phyloP scores from a whole-genome alignment of 92 coral and sea anemone genomes.

The Zoanthus gigantus region DNA sequence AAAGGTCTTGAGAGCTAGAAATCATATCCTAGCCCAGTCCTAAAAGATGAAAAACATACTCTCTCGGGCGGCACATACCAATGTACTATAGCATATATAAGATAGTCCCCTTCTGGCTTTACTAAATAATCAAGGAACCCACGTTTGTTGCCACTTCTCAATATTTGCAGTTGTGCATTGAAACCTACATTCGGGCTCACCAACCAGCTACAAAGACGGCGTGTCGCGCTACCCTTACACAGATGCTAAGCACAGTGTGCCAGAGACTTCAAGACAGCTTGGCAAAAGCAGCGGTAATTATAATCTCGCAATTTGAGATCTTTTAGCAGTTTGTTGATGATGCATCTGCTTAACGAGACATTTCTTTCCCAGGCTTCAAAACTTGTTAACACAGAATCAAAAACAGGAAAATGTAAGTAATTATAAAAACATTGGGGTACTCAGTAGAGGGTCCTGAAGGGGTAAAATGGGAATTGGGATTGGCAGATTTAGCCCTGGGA shows the following conservation, averaged over 20 bases:
- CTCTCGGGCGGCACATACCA: too few relatives aligned
- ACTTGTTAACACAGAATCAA: slow-evolving; percentile 68
- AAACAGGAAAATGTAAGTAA: slow-evolving; percentile 79
- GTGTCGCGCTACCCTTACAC: slow-evolving; percentile 96
- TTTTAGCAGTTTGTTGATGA: neutral
- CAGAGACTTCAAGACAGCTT: slow-evolving; percentile 93
- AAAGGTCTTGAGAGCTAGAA: too few relatives aligned
- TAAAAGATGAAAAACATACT: too few relatives aligned
- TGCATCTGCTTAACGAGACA: neutral
- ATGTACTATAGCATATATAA: too few relatives aligned
- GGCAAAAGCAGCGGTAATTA: slow-evolving; percentile 80
- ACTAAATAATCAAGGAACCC: too few relatives aligned
- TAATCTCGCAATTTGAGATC: neutral
- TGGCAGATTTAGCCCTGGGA: too few relatives aligned
- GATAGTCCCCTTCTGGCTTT: too few relatives aligned
- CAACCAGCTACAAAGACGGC: slow-evolving; percentile 97
- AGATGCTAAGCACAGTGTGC: slow-evolving; percentile 96
- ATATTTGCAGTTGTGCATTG: slow-evolving; percentile 86
- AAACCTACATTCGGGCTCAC: slow-evolving; percentile 93
- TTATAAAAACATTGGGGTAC: neutral
- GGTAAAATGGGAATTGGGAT: too few relatives aligned
- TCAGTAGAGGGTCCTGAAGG: too few relatives aligned
- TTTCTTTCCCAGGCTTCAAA: slow-evolving; percentile 66
- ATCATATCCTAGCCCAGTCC: too few relatives aligned
- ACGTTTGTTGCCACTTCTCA: neutral